phyloP scores from a whole-genome alignment of 2,888 invertebrate species.

The Ecliptopera silaceata region DNA sequence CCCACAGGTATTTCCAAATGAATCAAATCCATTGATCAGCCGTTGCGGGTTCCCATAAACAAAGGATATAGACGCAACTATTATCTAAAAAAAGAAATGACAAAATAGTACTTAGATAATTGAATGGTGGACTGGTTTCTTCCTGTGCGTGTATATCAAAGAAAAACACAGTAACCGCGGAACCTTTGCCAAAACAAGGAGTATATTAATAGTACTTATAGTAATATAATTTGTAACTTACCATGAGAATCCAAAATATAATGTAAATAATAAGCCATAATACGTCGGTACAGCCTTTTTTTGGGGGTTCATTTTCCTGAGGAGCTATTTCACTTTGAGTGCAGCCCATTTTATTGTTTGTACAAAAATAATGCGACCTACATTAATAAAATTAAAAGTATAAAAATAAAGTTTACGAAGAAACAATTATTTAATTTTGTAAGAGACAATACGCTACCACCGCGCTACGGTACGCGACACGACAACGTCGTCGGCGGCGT shows the following conservation, averaged over 20 bases:
- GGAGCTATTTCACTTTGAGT: conserved; percentile 85
- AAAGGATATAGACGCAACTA: conserved; percentile 93
- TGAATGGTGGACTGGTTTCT: too few species aligned
- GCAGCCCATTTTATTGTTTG: conserved; percentile 83
- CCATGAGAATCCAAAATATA: conserved; percentile 93
- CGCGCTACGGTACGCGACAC: too few species aligned
- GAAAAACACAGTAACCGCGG: too few species aligned
- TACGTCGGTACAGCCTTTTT: conserved; percentile 91
- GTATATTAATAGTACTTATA: neutral
- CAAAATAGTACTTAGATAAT: neutral
- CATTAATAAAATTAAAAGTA: too few species aligned
- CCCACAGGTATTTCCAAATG: conserved; percentile 97
- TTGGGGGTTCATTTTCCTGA: conserved; percentile 81
- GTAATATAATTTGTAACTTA: conserved; percentile 62
- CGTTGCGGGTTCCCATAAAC: conserved; percentile 94
- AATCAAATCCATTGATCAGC: conserved; percentile 95
- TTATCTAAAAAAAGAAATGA: conserved; percentile 81
- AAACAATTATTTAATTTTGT: too few species aligned
- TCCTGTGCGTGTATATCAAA: too few species aligned
- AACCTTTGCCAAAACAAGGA: too few species aligned
- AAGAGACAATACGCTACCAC: too few species aligned
- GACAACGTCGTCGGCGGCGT: too few species aligned
- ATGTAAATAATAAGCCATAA: conserved; percentile 91
- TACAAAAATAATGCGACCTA: too few species aligned
- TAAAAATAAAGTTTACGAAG: conserved; percentile 1